phyloP scores from a whole-genome alignment of 2,113 vertebrate species.

The Rallus limicola region DNA sequence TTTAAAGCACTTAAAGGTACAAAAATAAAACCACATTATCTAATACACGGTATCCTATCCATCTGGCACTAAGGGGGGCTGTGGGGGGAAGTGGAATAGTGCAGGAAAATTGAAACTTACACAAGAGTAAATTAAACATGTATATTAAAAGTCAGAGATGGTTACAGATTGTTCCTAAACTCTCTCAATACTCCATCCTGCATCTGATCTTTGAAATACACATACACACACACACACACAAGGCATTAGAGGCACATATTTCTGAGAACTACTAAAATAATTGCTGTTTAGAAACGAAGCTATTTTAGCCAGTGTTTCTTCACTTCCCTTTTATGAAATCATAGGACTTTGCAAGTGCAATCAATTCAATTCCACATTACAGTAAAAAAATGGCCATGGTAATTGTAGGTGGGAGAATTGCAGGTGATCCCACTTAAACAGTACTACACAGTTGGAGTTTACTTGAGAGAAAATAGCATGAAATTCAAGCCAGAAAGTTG shows the following conservation, averaged over 20 bases:
- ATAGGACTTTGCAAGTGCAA: background rate
- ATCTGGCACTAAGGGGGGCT: background rate
- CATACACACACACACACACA: background rate
- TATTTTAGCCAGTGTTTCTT: background rate
- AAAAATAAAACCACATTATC: background rate
- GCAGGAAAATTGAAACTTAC: background rate
- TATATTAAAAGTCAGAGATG: background rate
- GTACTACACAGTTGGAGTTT: accelerated
- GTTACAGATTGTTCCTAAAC: background rate
- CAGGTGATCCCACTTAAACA: background rate
- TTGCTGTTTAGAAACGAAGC: background rate
- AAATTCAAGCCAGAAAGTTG: background rate
- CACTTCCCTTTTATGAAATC: background rate
- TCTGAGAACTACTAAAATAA: background rate
- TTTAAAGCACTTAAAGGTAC: background rate
- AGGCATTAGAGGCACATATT: background rate
- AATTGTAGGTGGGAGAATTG: background rate
- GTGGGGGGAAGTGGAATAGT: no score
- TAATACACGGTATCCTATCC: background rate
- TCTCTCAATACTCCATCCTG: background rate
- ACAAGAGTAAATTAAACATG: background rate
- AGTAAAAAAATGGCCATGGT: background rate
- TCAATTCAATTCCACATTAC: background rate
- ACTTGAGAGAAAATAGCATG: background rate
- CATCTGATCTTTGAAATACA: background rate